Evolutionary conservation across 2,888 invertebrate species (phyloP), one percentile per base, ranked within the genome.

Genomic region (Tenthredo mesomela): DNA sequence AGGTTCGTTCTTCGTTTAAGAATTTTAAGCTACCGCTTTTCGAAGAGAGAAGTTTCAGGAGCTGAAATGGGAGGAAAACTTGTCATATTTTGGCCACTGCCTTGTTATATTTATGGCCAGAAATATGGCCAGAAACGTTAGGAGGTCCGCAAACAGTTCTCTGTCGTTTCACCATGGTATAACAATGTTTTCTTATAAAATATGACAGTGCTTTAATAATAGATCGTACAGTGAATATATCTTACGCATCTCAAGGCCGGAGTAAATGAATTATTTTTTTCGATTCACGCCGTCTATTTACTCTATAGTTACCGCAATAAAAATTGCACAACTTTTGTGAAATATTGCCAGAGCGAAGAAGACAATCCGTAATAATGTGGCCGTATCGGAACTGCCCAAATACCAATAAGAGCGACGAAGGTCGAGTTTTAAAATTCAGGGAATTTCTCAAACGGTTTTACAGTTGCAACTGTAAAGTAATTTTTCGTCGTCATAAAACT

Each of bases 71-170:
- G 54, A 37, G 80, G 75, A 86, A 84, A 84, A 88, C 88, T 90
- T 90, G 91, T 91, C 91, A 91, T 92, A 92, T 91, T 91, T 89
- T 92, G 92, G 90, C 92, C 92, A 91, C 91, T 88, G 86, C 86
- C 86, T 80, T 87, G 89, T 89, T 90, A 91, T 91, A 92, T 92
- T 93, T 92, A 92, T 90, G 90, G 90, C 89, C 90, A 91, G 86
- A 90, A 92, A 91, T 92, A 92, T 92, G 92, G 90, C 88, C 91
- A 91, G 89, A 90, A 90, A 90, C 91, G 89, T 92, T 92, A 92
- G 92, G 91, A 90, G 90, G 90, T 92, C 91, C 88, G 88, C 89
- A 91, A 92, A 92, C 90, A 90, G 37, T 84, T 84, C 67, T 67
- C 50, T 82, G 82, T 67, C 67, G 43, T 40, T 65, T 70, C 37